phyloP scores from a whole-genome alignment of 2,797 vertebrate species.

The Syngnathus rostellatus region DNA sequence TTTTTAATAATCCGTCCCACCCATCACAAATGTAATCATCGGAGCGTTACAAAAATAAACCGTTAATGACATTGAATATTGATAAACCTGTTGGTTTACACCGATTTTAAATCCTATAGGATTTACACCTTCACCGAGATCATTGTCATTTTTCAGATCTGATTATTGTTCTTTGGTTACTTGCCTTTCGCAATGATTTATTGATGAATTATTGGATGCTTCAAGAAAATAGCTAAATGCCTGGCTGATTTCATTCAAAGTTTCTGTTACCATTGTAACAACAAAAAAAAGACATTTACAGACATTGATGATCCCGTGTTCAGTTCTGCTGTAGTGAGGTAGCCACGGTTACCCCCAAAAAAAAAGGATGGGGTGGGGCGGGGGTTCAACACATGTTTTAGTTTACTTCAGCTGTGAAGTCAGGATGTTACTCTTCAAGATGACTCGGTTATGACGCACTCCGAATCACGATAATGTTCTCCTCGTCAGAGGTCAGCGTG shows the following conservation, averaged over 20 bases:
- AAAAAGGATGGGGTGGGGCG: neutral
- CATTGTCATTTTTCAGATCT: neutral
- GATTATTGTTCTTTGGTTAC: neutral
- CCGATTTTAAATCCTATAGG: neutral
- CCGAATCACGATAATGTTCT: neutral
- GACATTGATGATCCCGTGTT: conserved; percentile 11
- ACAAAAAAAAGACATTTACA: conserved; percentile 4
- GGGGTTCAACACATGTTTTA: conserved; percentile 10
- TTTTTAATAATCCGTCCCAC: neutral
- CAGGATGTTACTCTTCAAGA: conserved; percentile 3
- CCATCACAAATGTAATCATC: neutral
- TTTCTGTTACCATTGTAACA: neutral
- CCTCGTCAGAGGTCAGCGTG: neutral
- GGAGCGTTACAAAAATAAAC: conserved; percentile 20
- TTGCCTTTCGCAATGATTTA: neutral
- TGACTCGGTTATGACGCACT: neutral
- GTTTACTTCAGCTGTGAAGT: conserved; percentile 21
- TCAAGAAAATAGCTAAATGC: neutral
- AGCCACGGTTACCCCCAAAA: conserved; percentile 36
- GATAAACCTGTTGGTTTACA: neutral
- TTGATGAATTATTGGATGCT: neutral
- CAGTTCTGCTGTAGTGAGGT: conserved; percentile 34
- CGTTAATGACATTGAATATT: neutral
- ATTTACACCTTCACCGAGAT: neutral
- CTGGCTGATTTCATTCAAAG: neutral